phyloP scores from a whole-genome alignment of 1,140 invertebrate species.

The Atta texana region DNA sequence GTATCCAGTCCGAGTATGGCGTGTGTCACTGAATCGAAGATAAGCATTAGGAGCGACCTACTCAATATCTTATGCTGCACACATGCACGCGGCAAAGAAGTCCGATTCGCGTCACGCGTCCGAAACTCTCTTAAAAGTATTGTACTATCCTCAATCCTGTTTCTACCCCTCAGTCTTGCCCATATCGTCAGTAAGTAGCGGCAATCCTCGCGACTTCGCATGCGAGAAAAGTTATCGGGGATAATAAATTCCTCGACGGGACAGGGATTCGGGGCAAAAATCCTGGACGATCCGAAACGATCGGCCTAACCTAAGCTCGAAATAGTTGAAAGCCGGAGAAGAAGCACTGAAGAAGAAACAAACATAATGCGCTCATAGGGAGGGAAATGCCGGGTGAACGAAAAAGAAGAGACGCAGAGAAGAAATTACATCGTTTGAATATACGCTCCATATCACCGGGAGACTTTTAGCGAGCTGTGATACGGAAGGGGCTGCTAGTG shows the following conservation, averaged over 20 bases:
- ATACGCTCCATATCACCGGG: constrained; percentile 56
- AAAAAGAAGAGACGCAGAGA: constrained; percentile 33
- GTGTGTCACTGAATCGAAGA: constrained; percentile 72
- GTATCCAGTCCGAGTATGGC: constrained; percentile 46
- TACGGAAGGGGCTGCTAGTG: constrained; percentile 49
- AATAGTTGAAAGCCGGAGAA: constrained; percentile 73
- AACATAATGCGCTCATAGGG: constrained; percentile 30
- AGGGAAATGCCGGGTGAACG: constrained; percentile 29
- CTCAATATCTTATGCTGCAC: constrained; percentile 21
- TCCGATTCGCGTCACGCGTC: constrained; percentile 68
- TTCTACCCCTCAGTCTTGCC: constrained; percentile 16
- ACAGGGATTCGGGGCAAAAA: constrained; percentile 77
- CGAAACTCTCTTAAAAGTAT: constrained; percentile 51
- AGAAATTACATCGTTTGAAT: constrained; percentile 82
- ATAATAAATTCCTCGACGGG: constrained; percentile 81
- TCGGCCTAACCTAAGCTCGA: constrained; percentile 60
- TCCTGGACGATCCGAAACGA: constrained; percentile 72
- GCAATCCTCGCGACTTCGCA: constrained; percentile 43
- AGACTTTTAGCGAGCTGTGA: constrained; percentile 56
- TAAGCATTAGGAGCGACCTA: constrained; percentile 67
- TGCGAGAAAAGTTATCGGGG: constrained; percentile 77
- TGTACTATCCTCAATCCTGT: constrained; percentile 41
- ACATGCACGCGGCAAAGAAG: constrained; percentile 42
- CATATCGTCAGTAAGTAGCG: not conserved
- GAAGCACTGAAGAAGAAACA: constrained; percentile 63